phyloP scores from a whole-genome alignment of 2,797 vertebrate genomes.

The Taenioides sp. region DNA sequence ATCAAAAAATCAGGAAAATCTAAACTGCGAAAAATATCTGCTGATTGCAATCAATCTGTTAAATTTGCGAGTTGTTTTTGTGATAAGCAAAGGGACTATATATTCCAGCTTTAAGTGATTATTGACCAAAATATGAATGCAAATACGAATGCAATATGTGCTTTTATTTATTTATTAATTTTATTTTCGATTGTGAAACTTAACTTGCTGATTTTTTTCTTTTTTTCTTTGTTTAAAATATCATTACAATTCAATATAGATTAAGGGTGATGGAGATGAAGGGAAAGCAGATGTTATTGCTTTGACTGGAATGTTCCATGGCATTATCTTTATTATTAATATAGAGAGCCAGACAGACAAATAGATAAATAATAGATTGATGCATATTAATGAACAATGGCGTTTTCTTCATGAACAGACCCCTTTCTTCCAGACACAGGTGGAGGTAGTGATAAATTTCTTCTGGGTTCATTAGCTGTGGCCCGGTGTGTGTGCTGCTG shows the following conservation, averaged over 20 bases:
- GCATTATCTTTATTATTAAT: no score
- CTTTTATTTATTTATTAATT: no score
- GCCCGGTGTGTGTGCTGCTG: neutral
- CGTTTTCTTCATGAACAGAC: neutral
- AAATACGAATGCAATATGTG: neutral
- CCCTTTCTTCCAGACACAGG: constrained; percentile 14
- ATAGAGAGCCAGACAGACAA: no score
- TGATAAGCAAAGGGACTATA: neutral
- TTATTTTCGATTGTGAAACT: no score
- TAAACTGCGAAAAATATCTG: neutral
- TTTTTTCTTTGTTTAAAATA: no score
- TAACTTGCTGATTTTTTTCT: no score
- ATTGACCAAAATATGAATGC: neutral
- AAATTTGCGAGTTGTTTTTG: constrained; percentile 1
- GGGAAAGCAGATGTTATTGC: no score
- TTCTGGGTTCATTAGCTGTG: constrained; percentile 19
- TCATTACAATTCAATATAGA: no score
- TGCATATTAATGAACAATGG: no score
- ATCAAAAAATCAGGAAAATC: neutral
- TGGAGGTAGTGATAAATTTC: constrained; percentile 26
- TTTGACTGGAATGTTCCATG: no score
- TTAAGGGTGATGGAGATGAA: no score
- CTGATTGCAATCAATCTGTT: neutral
- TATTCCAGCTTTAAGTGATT: neutral
- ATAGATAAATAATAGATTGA: no score